Conservation (phyloP, 2,113 vertebrate genomes). For the Mustela nigripes region DNA sequence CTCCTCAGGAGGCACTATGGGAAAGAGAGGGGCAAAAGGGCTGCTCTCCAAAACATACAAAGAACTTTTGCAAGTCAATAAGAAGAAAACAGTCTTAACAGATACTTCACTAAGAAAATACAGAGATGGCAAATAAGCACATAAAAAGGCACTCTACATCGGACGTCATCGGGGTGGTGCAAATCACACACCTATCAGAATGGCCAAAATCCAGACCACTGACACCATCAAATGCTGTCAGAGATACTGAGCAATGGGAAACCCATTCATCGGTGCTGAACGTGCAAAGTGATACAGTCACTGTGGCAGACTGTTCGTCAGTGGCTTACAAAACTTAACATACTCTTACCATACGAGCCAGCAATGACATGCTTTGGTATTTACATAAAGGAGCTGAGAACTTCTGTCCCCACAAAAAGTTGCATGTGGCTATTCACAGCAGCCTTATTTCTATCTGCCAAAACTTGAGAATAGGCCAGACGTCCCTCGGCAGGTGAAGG, state of each 20-base stretch:
- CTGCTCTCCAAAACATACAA: neutral
- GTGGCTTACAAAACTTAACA: neutral
- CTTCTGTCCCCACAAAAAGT: neutral
- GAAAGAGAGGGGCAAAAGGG: neutral
- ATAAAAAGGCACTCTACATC: neutral
- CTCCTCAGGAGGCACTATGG: neutral
- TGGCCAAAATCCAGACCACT: neutral
- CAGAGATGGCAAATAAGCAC: neutral
- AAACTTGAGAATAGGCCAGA: neutral
- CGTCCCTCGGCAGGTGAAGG: neutral
- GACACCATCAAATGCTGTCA: fast-evolving
- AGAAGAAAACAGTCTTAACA: neutral
- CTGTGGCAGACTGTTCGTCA: no score
- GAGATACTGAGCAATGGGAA: fast-evolving
- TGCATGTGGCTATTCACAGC: neutral
- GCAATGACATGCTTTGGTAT: neutral
- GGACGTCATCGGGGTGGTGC: neutral
- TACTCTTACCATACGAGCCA: neutral
- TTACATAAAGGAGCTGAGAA: neutral
- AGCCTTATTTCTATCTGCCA: neutral
- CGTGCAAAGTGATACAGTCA: neutral
- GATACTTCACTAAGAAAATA: neutral
- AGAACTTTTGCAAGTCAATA: neutral
- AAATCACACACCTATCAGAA: neutral
- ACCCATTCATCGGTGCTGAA: fast-evolving